These are phyloP conservation scores for Apamea sordens DNA, from an alignment of 2,888 invertebrate species.

Conservation along the genomic window DNA sequence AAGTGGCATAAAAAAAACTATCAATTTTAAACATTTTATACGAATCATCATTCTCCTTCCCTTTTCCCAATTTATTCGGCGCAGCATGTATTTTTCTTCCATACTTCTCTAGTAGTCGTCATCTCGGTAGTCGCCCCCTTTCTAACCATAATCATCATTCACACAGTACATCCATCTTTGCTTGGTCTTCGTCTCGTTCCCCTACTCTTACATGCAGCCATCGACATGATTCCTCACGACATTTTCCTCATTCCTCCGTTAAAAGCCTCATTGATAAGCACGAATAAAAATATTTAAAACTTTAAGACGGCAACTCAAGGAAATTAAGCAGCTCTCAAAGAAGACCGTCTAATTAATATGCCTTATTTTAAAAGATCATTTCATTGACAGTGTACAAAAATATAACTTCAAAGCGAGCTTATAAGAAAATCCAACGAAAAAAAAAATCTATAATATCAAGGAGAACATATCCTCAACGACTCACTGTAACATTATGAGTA, in stretches of 20 bases:
- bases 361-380: background rate
- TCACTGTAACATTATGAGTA: slow-evolving; percentile 15
- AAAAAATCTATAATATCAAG: slow-evolving; percentile 6
- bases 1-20: background rate
- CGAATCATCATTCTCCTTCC: no score
- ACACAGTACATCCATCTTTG: no score
- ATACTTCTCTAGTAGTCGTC: no score
- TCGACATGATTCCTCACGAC: no score
- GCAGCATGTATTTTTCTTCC: no score
- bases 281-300: background rate
- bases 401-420: slow-evolving; percentile 5
- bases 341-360: background rate
- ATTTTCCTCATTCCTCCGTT: no score
- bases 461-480: background rate
- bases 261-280: no score
- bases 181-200: no score
- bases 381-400: background rate
- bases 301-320: slow-evolving; percentile 3
- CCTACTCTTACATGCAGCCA: no score
- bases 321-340: slow-evolving; percentile 17
- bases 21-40: background rate
- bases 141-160: no score
- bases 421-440: slow-evolving; percentile 1
- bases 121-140: no score
- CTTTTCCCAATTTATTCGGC: no score